phyloP scores from a whole-genome alignment of 2,113 vertebrate species.

The Geococcyx californianus region DNA sequence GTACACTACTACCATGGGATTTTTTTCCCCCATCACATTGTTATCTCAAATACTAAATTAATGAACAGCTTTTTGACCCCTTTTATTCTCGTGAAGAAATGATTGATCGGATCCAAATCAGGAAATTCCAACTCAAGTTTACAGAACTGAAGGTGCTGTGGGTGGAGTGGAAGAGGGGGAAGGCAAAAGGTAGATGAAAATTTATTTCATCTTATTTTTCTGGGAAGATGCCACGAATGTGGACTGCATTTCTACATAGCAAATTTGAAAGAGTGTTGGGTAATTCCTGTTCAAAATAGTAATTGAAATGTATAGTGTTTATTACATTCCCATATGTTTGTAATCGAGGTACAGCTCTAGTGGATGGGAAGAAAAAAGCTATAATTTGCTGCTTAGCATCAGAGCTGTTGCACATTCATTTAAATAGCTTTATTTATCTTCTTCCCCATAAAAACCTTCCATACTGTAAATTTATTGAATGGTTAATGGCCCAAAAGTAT shows the following conservation, averaged over 20 bases:
- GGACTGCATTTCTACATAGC: neutral
- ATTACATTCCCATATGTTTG: slow-evolving; percentile 74
- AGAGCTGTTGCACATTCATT: slow-evolving; percentile 65
- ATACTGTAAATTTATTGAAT: slow-evolving; percentile 83
- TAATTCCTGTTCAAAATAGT: slow-evolving; percentile 63
- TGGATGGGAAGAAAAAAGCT: slow-evolving; percentile 70
- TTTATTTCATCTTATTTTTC: neutral
- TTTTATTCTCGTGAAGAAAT: neutral
- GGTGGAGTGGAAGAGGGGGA: neutral
- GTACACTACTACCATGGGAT: neutral
- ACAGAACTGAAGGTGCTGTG: neutral
- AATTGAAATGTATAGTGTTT: slow-evolving; percentile 71
- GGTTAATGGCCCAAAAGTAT: slow-evolving; percentile 80
- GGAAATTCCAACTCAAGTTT: neutral
- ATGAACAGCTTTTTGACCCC: neutral
- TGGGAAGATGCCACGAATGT: neutral
- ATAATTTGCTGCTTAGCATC: slow-evolving; percentile 75
- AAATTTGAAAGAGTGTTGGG: slow-evolving; percentile 39
- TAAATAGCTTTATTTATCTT: slow-evolving; percentile 81
- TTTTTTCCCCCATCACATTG: neutral
- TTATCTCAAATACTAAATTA: neutral
- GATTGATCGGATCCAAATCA: neutral
- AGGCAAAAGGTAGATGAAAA: neutral
- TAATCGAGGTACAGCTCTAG: slow-evolving; percentile 72
- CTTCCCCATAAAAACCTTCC: slow-evolving; percentile 75